A percentile compares a stretch with the other conserved stretches of the same genome.
These are phyloP conservation scores for Alfaro cultratus DNA, from an alignment of 2,797 vertebrate species.

Conservation along the genomic window DNA sequence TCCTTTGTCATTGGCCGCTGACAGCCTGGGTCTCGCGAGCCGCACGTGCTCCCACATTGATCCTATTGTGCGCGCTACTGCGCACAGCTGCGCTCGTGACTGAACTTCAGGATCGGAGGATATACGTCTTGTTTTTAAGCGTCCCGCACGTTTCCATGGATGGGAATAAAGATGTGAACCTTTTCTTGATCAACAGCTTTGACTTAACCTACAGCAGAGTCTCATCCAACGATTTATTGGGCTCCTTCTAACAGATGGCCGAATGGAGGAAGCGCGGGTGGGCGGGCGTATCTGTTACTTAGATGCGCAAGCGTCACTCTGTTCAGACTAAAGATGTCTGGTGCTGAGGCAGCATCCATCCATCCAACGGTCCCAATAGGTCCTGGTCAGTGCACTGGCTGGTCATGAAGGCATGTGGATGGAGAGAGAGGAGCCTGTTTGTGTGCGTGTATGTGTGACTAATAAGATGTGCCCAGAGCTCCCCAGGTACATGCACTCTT, in stretches of 20 bases:
- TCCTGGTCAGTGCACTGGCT: slow-evolving; percentile 50
- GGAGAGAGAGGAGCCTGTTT: slow-evolving; percentile 20
- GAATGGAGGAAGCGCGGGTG: slow-evolving; percentile 55
- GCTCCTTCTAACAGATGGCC: slow-evolving; percentile 76
- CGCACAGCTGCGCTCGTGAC: slow-evolving; percentile 73
- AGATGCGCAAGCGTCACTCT: slow-evolving; percentile 74
- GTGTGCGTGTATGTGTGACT: slow-evolving; percentile 38
- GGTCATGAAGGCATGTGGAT: slow-evolving; percentile 49
- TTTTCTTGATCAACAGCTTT: slow-evolving; percentile 50
- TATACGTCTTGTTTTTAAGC: slow-evolving; percentile 12
- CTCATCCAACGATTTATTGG: slow-evolving; percentile 73
- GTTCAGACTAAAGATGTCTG: slow-evolving; percentile 65
- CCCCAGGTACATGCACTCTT: slow-evolving; percentile 68
- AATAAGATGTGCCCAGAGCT: slow-evolving; percentile 57
- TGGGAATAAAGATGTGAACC: slow-evolving; percentile 29
- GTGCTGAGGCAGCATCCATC: slow-evolving; percentile 77
- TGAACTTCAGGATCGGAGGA: slow-evolving; percentile 46
- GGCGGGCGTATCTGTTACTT: slow-evolving; percentile 78
- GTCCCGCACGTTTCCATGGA: slow-evolving; percentile 16
- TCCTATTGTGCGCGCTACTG: slow-evolving; percentile 77
- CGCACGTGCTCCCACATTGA: slow-evolving; percentile 84
- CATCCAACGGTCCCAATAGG: slow-evolving; percentile 62
- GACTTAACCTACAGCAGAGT: slow-evolving; percentile 43
- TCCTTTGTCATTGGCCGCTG: slow-evolving; percentile 71
- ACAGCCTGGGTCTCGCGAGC: slow-evolving; percentile 75